A percentile compares a stretch with the other conserved stretches of the same genome.
These are phyloP conservation scores for Caenorhabditis virilis DNA, from an alignment of 2,888 invertebrate genomes.

Conservation along the genomic window DNA sequence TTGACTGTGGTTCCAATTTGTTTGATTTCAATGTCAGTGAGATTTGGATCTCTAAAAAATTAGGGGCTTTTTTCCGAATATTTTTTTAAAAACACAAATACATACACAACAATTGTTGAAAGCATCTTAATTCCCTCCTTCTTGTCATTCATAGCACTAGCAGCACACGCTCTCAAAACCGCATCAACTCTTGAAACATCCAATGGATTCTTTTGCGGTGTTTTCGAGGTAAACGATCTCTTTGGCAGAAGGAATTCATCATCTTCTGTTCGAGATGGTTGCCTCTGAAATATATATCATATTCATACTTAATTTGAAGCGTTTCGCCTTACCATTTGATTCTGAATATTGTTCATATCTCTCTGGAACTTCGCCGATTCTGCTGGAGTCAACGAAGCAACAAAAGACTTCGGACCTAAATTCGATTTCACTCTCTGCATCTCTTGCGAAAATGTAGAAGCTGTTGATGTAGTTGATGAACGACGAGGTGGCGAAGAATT, in stretches of 20 bases:
- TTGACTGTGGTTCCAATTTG: constrained; percentile 19
- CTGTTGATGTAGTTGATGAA: neutral
- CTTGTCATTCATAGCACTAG: constrained; percentile 25
- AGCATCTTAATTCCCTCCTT: constrained; percentile 28
- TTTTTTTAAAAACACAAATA: neutral
- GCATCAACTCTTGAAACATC: constrained; percentile 25
- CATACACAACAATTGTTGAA: constrained; percentile 8
- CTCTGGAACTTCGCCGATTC: constrained; percentile 20
- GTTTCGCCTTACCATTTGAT: constrained; percentile 4
- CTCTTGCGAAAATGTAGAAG: constrained; percentile 1
- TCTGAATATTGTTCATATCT: constrained; percentile 12
- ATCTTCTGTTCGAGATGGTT: constrained; percentile 13
- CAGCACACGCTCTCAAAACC: constrained; percentile 20
- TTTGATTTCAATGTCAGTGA: constrained; percentile 23
- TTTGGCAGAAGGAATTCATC: constrained; percentile 30
- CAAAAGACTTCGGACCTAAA: constrained; percentile 21
- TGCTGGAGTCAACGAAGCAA: constrained; percentile 14
- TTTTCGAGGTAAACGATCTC: constrained; percentile 6
- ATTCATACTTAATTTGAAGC: neutral
- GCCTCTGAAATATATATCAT: neutral
- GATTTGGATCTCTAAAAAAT: constrained; percentile 9
- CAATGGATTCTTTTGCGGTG: constrained; percentile 14
- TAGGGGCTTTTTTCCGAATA: neutral
- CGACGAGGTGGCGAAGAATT: constrained; percentile 23
- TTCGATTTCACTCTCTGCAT: constrained; percentile 28